These are phyloP conservation scores for human DNA, from an alignment of 2,113 vertebrate species.

Conservation along the genomic window DNA sequence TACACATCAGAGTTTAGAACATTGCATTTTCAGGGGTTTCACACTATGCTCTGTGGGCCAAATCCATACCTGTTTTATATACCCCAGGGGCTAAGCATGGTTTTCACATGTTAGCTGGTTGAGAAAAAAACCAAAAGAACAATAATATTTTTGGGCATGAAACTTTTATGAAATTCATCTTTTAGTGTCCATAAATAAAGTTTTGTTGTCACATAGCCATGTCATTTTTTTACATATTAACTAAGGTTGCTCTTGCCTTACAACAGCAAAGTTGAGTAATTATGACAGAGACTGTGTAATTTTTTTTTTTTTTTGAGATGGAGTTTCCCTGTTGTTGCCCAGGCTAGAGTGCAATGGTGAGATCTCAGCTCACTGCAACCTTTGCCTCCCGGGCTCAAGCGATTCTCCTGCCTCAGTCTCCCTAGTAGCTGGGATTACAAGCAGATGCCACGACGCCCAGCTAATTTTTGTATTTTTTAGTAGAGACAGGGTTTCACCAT, in stretches of 20 bases:
- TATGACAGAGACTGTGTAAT: neutral
- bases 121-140: neutral
- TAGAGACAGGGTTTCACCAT: no score
- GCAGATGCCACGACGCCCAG: no score
- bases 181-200: neutral
- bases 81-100: neutral
- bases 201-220: neutral
- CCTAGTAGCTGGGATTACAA: no score
- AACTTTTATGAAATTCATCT: neutral
- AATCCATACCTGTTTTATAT: neutral
- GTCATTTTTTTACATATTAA: neutral
- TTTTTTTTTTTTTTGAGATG: no score
- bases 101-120: neutral
- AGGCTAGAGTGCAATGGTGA: no score
- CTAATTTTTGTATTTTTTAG: no score
- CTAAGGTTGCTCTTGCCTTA: neutral
- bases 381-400: no score
- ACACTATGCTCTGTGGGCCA: neutral
- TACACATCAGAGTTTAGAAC: neutral
- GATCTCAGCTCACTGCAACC: no score
- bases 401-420: no score
- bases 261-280: neutral
- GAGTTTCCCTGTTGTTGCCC: no score
- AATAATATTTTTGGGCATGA: neutral
- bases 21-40: neutral